These are phyloP conservation scores for Vanessa atalanta DNA, from an alignment of 1,140 invertebrate genomes.

Conservation along the genomic window DNA sequence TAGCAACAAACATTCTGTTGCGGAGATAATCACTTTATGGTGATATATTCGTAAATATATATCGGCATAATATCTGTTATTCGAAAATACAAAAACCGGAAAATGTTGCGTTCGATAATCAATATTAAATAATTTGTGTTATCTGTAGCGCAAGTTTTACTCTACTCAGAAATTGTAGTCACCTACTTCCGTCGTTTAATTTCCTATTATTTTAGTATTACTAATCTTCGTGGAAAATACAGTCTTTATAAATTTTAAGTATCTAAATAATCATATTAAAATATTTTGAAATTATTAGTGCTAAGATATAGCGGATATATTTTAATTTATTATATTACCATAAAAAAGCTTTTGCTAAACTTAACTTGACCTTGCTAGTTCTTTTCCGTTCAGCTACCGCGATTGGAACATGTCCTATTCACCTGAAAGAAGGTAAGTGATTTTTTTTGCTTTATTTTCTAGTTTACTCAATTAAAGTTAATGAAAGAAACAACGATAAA, in stretches of 20 bases:
- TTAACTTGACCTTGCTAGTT: constrained; percentile 82
- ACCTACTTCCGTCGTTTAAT: constrained; percentile 69
- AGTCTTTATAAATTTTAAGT: constrained; percentile 42
- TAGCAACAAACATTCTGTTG: too few species aligned
- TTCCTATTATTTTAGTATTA: constrained; percentile 65
- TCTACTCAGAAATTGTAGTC: constrained; percentile 26
- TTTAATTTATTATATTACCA: constrained; percentile 42
- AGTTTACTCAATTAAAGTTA: constrained; percentile 43
- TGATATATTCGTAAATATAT: too few species aligned
- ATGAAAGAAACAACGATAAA: constrained; percentile 18
- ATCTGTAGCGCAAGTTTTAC: constrained; percentile 15
- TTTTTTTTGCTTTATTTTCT: constrained; percentile 60
- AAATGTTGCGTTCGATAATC: constrained; percentile 19
- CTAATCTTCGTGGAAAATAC: constrained; percentile 45
- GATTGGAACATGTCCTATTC: constrained; percentile 89
- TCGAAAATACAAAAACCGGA: too few species aligned
- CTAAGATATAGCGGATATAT: constrained; percentile 27
- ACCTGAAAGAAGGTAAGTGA: constrained; percentile 87
- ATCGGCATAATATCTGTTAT: too few species aligned
- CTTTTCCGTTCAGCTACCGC: constrained; percentile 86
- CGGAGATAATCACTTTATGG: too few species aligned
- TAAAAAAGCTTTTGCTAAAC: constrained; percentile 73
- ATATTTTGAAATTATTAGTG: constrained; percentile 47
- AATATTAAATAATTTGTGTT: constrained; percentile 29
- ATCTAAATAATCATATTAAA: constrained; percentile 57